These are phyloP conservation scores for Pagrus major DNA, from an alignment of 2,113 vertebrate genomes.

Conservation along the genomic window DNA sequence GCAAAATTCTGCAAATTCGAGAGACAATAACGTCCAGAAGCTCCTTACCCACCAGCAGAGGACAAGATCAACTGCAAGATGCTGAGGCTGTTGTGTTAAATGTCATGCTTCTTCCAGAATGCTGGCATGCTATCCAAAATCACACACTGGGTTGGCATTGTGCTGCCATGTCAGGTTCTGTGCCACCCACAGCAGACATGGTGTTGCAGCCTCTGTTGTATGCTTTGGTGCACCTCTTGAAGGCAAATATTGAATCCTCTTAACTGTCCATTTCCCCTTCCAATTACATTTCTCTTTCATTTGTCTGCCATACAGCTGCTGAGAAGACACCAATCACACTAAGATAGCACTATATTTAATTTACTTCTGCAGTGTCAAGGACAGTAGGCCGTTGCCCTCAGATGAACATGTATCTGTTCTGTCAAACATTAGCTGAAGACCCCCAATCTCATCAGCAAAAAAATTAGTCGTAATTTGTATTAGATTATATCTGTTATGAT, in stretches of 20 bases:
- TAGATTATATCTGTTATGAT: conserved; percentile 46
- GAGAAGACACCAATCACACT: background rate
- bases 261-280: background rate
- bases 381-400: conserved; percentile 8
- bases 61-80: no score
- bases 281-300: background rate
- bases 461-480: conserved; percentile 42
- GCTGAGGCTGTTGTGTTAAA: no score
- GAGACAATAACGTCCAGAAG: no score
- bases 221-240: background rate
- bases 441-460: conserved; percentile 22
- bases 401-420: conserved; percentile 18
- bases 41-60: no score
- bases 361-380: conserved; percentile 14
- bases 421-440: conserved; percentile 17
- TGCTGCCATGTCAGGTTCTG: no score
- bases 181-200: background rate
- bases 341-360: conserved; percentile 26
- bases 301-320: background rate
- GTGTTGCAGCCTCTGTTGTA: background rate
- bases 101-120: no score
- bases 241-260: background rate
- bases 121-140: no score
- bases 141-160: no score
- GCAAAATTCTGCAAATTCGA: no score